A percentile compares a stretch with the other conserved stretches of the same genome.
phyloP scores from a whole-genome alignment of 2,888 invertebrate genomes.

The Fragum sueziense region DNA sequence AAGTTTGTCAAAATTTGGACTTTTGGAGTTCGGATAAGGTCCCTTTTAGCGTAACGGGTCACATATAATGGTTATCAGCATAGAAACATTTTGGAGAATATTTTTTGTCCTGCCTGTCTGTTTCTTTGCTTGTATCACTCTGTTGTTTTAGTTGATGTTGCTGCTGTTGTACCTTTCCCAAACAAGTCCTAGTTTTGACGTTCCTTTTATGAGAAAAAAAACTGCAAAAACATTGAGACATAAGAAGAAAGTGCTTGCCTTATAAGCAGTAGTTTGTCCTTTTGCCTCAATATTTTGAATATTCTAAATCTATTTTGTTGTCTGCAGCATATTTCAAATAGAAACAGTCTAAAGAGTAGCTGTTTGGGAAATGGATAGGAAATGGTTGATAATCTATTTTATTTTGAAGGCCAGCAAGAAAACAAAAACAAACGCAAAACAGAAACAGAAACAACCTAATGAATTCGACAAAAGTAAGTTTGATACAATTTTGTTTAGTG shows the following conservation, averaged over 20 bases:
- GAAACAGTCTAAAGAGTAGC: too few species aligned
- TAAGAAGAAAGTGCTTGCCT: not conserved
- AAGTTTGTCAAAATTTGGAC: too few species aligned
- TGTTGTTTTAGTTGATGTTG: not conserved
- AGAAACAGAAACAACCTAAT: not conserved
- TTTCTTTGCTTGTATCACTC: not conserved
- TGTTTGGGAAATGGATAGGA: too few species aligned
- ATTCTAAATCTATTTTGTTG: not conserved
- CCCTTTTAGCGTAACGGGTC: too few species aligned
- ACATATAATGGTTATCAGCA: too few species aligned
- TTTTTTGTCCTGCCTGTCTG: not conserved
- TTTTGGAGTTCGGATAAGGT: too few species aligned
- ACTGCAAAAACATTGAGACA: not conserved
- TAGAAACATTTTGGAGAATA: too few species aligned
- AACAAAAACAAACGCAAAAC: not conserved
- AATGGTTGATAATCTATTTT: too few species aligned
- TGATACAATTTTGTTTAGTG: too few species aligned
- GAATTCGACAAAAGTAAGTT: constrained; percentile 15
- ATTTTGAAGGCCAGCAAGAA: constrained; percentile 10
- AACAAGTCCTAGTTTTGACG: not conserved
- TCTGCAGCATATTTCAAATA: too few species aligned
- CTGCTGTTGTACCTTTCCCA: not conserved
- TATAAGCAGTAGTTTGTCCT: not conserved
- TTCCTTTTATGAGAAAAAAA: not conserved
- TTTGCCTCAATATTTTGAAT: not conserved